Evolutionary conservation across 2,113 vertebrate genomes (phyloP), one percentile per base, ranked within the genome.

Genomic region (Meles meles): DNA sequence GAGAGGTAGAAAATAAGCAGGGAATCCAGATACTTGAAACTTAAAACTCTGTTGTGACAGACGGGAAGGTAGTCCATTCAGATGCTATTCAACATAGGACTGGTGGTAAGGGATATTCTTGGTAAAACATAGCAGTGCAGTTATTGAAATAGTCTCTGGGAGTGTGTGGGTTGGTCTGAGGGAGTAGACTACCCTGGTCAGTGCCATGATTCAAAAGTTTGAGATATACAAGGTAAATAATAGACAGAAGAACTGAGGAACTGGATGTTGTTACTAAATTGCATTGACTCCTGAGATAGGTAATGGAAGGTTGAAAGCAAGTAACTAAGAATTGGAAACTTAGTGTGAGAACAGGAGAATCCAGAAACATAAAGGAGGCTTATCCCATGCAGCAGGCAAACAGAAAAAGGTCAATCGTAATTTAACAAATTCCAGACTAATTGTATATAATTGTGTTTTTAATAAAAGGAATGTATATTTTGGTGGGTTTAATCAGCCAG

Each of bases 381-480:
- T 3, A 52, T 37, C 21, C 21, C 21, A 27, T 42, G 72, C 2
- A 82, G 11, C 5, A 31, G 57, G 1, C 3, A 61, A 76, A 63
- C 25, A 76, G 18, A 17, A 59, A 85, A 71, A 87, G 18, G 7
- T 13, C 17, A 86, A 93, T 49, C 86, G 92, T 93, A 94, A 83
- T 90, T 94, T 90, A 82, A 96, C 4, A 76, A 95, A 97, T 71
- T 94, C 47, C 69, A 94, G 44, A 90, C 31, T 92, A 82, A 94
- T 98, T 98, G 93, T 98, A 94, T 57, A 59, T 95, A 95, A 85
- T 57, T 97, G 87, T 98, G 92, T 97, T 97, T 98, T 52, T 27
- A 97, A 87, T 90, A 94, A 95, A 97, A 97, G 25, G 71, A 27
- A 88, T 69, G 81, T 93, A 52, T 69, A 76, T 27, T 61, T 61